These are phyloP conservation scores for Hypanus sabinus DNA, from an alignment of 2,113 vertebrate genomes.

Conservation along the genomic window DNA sequence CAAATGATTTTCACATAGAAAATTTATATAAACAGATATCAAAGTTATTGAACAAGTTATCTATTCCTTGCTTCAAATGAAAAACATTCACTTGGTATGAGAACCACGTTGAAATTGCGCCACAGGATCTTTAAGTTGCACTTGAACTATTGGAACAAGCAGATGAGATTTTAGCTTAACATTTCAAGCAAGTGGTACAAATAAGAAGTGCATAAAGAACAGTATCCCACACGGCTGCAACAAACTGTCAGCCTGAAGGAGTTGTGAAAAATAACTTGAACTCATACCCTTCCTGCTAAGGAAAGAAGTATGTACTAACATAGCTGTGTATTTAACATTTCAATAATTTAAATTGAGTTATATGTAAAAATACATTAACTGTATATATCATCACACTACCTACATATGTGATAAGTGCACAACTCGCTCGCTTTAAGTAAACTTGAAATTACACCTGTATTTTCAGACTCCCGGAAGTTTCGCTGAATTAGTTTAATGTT, in stretches of 20 bases:
- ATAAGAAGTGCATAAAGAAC: neutral
- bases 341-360: no score
- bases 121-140: neutral
- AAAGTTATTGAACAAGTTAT: neutral
- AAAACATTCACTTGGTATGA: neutral
- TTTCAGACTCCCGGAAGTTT: no score
- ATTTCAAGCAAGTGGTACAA: neutral
- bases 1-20: no score
- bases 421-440: no score
- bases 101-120: neutral
- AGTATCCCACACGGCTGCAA: no score
- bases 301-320: neutral
- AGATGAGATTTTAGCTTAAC: neutral
- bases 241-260: neutral
- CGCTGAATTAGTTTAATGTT: no score
- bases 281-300: neutral
- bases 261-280: neutral
- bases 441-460: no score
- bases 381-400: no score
- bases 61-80: neutral
- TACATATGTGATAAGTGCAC: no score
- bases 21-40: neutral
- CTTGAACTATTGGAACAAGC: neutral
- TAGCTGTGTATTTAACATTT: no score
- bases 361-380: no score